These are phyloP conservation scores for Sycophaga agraensis DNA, from an alignment of 1,140 invertebrate species.

Conservation along the genomic window DNA sequence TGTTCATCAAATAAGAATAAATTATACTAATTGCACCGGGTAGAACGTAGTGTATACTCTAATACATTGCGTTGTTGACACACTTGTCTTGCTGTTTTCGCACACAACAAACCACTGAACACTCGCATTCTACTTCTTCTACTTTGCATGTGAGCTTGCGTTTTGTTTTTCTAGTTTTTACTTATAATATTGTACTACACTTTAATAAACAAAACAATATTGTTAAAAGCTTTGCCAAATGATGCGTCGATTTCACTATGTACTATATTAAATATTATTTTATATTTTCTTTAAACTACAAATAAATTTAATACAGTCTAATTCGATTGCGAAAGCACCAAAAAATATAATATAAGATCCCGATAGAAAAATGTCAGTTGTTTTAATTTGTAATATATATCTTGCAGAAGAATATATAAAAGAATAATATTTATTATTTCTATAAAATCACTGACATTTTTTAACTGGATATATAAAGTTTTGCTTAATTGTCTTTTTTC, in stretches of 20 bases:
- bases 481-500: background rate
- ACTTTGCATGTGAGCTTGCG: conserved; percentile 47
- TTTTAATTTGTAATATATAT: no score
- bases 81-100: conserved; percentile 41
- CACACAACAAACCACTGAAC: conserved; percentile 44
- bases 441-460: background rate
- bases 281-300: no score
- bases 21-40: conserved; percentile 34
- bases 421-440: no score
- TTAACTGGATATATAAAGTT: no score
- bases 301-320: no score
- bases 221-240: conserved; percentile 9
- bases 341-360: no score
- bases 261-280: no score
- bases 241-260: no score
- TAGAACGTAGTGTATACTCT: conserved; percentile 38
- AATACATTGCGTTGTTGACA: conserved; percentile 35
- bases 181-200: background rate
- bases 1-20: background rate
- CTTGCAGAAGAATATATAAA: no score
- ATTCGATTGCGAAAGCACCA: no score
- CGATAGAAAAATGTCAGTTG: no score
- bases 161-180: conserved; percentile 23
- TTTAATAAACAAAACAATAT: no score
- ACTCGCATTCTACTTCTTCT: conserved; percentile 40